Conservation (phyloP, 2,797 vertebrate species). For the Otolemur crassicaudatus region DNA sequence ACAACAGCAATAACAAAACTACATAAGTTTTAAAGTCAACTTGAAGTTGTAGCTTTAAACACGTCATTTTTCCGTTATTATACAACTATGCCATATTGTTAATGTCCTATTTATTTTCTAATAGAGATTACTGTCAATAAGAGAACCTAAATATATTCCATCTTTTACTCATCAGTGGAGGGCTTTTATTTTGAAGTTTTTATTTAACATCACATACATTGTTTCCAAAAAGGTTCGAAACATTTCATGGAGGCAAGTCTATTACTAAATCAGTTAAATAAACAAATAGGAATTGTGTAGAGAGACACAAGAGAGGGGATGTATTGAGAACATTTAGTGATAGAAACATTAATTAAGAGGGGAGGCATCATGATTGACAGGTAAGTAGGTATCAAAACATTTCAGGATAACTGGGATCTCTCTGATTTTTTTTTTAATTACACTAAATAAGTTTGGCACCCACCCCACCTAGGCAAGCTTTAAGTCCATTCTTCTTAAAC, state of each 20-base stretch:
- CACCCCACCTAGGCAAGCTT: not conserved
- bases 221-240: constrained; percentile 43
- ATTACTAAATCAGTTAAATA: constrained; percentile 3
- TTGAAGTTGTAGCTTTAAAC: not conserved
- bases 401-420: not conserved
- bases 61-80: constrained; percentile 38
- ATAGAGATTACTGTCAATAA: constrained; percentile 41
- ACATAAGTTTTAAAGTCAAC: not conserved
- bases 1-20: constrained; percentile 39
- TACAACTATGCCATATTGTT: constrained; percentile 22
- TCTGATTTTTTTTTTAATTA: not conserved
- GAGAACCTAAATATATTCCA: not conserved
- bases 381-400: not conserved
- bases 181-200: constrained; percentile 33
- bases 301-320: not conserved
- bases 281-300: not conserved
- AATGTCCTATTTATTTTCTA: constrained; percentile 38
- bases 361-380: not conserved
- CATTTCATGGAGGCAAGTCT: not conserved
- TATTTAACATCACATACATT: constrained; percentile 17
- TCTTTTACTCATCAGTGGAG: not conserved
- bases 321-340: not conserved
- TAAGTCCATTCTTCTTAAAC: not conserved
- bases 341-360: not conserved
- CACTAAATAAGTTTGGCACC: not conserved